Evolutionary conservation across 2,113 vertebrate genomes (phyloP).

Genomic region (Actinemys pallida): DNA sequence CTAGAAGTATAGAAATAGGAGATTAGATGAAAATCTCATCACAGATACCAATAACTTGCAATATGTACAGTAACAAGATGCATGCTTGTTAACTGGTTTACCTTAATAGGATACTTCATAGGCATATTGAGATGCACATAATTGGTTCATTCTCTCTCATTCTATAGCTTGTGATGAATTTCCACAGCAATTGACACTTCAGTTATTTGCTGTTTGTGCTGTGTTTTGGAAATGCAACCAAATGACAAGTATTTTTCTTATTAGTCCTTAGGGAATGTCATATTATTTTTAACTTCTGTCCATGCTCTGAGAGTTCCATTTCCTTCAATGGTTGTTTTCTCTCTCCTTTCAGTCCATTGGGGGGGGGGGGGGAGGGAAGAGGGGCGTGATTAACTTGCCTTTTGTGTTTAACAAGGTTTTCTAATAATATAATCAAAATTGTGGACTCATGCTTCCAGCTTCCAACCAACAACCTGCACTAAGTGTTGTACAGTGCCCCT

Average conservation of each 20-base stretch:
- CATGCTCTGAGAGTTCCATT: not conserved
- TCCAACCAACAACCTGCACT: not conserved
- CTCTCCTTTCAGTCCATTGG: not conserved
- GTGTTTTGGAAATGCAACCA: not conserved
- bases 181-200: not conserved
- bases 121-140: not conserved
- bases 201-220: not conserved
- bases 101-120: not conserved
- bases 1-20: no score
- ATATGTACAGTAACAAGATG: not conserved
- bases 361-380: not conserved
- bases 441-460: not conserved
- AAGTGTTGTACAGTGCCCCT: not conserved
- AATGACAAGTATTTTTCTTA: not conserved
- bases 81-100: not conserved
- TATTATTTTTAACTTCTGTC: fast-evolving
- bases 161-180: not conserved
- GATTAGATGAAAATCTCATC: not conserved
- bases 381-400: not conserved
- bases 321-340: not conserved
- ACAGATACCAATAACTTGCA: not conserved
- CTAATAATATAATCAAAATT: not conserved
- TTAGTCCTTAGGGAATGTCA: not conserved
- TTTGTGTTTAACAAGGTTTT: not conserved
- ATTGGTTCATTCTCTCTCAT: not conserved